A percentile compares a stretch with the other conserved stretches of the same genome.
phyloP scores from a whole-genome alignment of 2,888 invertebrate species.

The Alsophila aescularia region DNA sequence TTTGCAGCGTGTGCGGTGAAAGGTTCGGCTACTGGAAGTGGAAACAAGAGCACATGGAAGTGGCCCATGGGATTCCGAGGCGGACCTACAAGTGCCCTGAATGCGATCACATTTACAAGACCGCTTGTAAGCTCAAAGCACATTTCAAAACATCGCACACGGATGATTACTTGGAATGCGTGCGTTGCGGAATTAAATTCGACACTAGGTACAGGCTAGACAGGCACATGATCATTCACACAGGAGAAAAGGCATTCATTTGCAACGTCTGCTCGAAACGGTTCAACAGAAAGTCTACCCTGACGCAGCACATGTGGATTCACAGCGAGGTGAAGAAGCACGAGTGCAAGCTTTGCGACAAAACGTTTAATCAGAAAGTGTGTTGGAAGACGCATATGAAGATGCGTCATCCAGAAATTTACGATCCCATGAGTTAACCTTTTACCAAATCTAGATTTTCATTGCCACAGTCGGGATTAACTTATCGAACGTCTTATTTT shows the following conservation, averaged over 20 bases:
- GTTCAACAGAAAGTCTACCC: slow-evolving; percentile 64
- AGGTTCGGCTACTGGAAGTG: slow-evolving; percentile 53
- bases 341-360: slow-evolving; percentile 61
- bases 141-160: slow-evolving; percentile 65
- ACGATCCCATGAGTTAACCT: slow-evolving; percentile 22
- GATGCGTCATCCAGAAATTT: slow-evolving; percentile 61
- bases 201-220: slow-evolving; percentile 68
- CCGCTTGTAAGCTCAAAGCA: slow-evolving; percentile 46
- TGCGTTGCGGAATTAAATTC: slow-evolving; percentile 67
- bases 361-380: slow-evolving; percentile 60
- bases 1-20: slow-evolving; percentile 58
- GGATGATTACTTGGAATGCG: slow-evolving; percentile 53
- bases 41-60: slow-evolving; percentile 54
- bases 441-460: neutral
- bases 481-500: no score
- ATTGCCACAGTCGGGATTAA: no score
- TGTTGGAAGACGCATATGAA: slow-evolving; percentile 69
- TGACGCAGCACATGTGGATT: slow-evolving; percentile 69
- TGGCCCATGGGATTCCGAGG: slow-evolving; percentile 53
- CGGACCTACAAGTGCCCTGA: slow-evolving; percentile 59
- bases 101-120: slow-evolving; percentile 53
- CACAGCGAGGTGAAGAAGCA: slow-evolving; percentile 66
- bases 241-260: slow-evolving; percentile 70
- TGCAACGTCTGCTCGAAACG: slow-evolving; percentile 75
- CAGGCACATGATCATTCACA: slow-evolving; percentile 75